Percentiles rank a stretch among this genome's conserved stretches.
These are phyloP conservation scores for Xiphorhynchus erythropygius DNA, from an alignment of 2,797 vertebrate genomes.

Conservation along the genomic window DNA sequence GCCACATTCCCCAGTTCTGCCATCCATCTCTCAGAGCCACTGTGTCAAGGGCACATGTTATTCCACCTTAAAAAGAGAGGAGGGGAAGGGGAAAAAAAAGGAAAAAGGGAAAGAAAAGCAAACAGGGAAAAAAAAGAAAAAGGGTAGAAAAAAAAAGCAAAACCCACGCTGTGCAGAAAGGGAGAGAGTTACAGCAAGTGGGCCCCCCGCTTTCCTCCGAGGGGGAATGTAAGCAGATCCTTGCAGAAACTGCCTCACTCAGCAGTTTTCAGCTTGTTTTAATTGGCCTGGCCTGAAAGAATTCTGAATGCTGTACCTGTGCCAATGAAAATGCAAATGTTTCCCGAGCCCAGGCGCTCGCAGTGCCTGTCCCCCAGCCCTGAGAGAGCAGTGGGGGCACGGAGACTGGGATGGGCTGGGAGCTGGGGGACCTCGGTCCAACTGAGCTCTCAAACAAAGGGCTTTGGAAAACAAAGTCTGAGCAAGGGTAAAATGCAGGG, in stretches of 20 bases:
- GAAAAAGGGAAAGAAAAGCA: not conserved
- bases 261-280: conserved; percentile 79
- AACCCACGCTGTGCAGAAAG: conserved; percentile 35
- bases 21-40: not conserved
- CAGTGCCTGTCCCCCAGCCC: conserved; percentile 3
- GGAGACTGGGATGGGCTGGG: not conserved
- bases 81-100: rapidly evolving
- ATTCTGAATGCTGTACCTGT: conserved; percentile 74
- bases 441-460: not conserved
- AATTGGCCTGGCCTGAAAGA: conserved; percentile 80
- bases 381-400: conserved; percentile 27
- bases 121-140: not conserved
- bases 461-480: not conserved
- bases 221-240: conserved; percentile 76
- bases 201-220: conserved; percentile 68
- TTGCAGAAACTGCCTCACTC: conserved; percentile 72
- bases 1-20: conserved; percentile 1
- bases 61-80: conserved; percentile 61
- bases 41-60: conserved; percentile 6
- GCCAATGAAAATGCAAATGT: conserved; percentile 75
- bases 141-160: not conserved
- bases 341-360: conserved; percentile 38
- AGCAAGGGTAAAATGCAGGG: not conserved
- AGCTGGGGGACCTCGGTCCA: not conserved
- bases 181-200: conserved; percentile 47